phyloP scores from a whole-genome alignment of 2,888 invertebrate genomes.

The Meganola albula region DNA sequence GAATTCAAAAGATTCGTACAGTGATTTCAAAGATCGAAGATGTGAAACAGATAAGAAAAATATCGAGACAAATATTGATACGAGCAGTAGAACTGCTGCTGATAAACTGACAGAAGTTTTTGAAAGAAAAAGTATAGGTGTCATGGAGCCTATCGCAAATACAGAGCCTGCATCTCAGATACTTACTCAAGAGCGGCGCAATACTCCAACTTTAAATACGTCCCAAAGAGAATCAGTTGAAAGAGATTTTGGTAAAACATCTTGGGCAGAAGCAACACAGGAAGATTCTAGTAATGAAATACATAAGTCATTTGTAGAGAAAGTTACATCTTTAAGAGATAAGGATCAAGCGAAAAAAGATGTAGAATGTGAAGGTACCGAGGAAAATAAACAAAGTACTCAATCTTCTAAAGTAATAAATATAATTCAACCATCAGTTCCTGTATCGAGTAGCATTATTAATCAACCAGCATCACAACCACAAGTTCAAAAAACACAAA shows the following conservation, averaged over 20 bases:
- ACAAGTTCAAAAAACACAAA: conserved; percentile 36
- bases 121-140: conserved; percentile 66
- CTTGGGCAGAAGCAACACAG: conserved; percentile 70
- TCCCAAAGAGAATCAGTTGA: conserved; percentile 68
- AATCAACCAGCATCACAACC: conserved; percentile 32
- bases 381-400: conserved; percentile 30
- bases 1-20: conserved; percentile 70
- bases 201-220: conserved; percentile 51
- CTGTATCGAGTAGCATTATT: conserved; percentile 24
- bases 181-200: conserved; percentile 71
- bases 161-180: conserved; percentile 48
- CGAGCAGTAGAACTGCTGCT: conserved; percentile 62
- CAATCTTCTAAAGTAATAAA: conserved; percentile 22
- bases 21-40: conserved; percentile 69
- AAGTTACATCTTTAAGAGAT: conserved; percentile 37
- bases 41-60: conserved; percentile 68
- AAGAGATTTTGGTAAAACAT: conserved; percentile 61
- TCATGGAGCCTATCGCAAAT: conserved; percentile 51
- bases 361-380: conserved; percentile 28
- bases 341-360: conserved; percentile 36
- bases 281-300: conserved; percentile 47
- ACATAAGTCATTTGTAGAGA: conserved; percentile 40
- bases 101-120: conserved; percentile 71
- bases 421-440: conserved; percentile 20
- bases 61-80: conserved; percentile 50